phyloP scores from a whole-genome alignment of 1,140 invertebrate genomes.

The Drosophila bocki region DNA sequence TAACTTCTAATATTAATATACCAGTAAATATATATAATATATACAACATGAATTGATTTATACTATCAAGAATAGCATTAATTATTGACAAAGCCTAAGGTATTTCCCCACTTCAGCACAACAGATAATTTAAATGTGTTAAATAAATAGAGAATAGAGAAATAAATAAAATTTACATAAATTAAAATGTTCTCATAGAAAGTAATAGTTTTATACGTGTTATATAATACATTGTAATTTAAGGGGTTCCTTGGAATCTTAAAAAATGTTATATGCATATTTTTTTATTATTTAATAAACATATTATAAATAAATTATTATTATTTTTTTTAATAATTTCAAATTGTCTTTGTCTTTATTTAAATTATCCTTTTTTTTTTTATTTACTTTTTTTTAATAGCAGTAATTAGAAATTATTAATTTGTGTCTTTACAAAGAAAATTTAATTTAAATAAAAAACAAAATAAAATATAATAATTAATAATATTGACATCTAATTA shows the following conservation, averaged over 20 bases:
- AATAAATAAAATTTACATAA: slow-evolving; percentile 2
- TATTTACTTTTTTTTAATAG: no score
- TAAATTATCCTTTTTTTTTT: no score
- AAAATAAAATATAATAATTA: background rate
- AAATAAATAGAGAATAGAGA: background rate
- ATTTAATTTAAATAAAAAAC: no score
- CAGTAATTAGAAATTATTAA: no score
- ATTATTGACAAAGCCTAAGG: slow-evolving; percentile 12
- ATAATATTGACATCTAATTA: no score
- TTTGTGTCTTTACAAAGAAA: no score
- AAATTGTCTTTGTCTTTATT: no score
- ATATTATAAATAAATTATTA: background rate
- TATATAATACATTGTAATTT: slow-evolving; percentile 17
- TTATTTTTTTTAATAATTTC: no score
- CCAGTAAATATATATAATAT: slow-evolving; percentile 16
- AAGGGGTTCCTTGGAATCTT: slow-evolving; percentile 2
- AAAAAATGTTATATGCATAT: background rate
- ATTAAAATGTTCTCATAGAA: slow-evolving; percentile 31
- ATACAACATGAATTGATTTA: slow-evolving; percentile 34
- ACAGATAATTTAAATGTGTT: slow-evolving; percentile 25
- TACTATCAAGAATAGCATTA: slow-evolving; percentile 22
- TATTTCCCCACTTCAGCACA: slow-evolving; percentile 36
- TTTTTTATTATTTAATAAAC: background rate
- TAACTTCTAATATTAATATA: slow-evolving; percentile 85
- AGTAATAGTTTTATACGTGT: slow-evolving; percentile 39